Evolutionary conservation across 2,888 invertebrate genomes (phyloP).

Genomic region (Embidobia sp.): DNA sequence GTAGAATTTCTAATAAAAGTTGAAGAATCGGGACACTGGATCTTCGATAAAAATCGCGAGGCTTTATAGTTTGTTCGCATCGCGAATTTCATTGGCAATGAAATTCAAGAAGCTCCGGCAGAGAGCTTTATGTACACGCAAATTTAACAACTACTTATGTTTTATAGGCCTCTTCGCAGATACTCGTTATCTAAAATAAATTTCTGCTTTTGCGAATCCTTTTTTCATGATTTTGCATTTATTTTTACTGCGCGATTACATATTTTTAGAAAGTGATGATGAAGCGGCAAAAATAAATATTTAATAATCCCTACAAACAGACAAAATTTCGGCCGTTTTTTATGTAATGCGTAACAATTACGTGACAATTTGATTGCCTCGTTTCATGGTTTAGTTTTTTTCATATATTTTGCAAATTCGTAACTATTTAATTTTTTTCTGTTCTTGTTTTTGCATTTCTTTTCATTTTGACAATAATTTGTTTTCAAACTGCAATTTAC

Average conservation of each 20-base stretch:
- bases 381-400: no score
- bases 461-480: no score
- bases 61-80: constrained; percentile 31
- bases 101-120: constrained; percentile 46
- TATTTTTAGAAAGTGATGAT: constrained; percentile 35
- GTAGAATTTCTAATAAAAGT: constrained; percentile 54
- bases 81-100: constrained; percentile 44
- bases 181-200: constrained; percentile 45
- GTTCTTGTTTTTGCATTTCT: no score
- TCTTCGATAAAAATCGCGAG: constrained; percentile 29
- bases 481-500: no score
- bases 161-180: constrained; percentile 51
- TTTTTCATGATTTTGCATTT: constrained; percentile 16
- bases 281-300: no score
- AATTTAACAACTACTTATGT: constrained; percentile 57
- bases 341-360: no score
- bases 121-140: constrained; percentile 48
- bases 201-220: constrained; percentile 6
- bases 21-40: constrained; percentile 42
- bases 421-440: no score
- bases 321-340: no score
- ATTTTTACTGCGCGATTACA: neutral
- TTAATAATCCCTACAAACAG: no score
- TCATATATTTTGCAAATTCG: no score
- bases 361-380: no score